Evolutionary conservation across 2,113 vertebrate genomes (phyloP).

Genomic region (Oplegnathus fasciatus): DNA sequence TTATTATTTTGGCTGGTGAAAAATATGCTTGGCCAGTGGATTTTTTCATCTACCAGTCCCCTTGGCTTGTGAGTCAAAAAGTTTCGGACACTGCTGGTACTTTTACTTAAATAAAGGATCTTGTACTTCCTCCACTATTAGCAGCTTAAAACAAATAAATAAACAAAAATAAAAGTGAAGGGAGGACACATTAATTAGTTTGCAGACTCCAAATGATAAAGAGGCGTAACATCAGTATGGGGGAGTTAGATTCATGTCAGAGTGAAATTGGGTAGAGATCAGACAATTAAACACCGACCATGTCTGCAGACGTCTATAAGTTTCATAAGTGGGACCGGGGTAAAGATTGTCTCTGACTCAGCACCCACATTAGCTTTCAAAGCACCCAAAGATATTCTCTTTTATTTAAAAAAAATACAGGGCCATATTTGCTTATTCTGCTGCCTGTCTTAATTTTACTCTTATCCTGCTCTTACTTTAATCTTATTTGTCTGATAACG

Average conservation of each 20-base stretch:
- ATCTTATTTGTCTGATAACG: conserved; percentile 18
- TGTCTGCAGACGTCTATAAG: neutral
- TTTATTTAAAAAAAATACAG: neutral
- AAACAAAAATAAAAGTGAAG: neutral
- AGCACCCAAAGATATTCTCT: conserved; percentile 4
- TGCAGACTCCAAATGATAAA: conserved; percentile 11
- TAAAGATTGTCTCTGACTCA: conserved; percentile 6
- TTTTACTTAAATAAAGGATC: neutral
- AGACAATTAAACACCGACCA: neutral
- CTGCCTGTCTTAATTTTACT: conserved; percentile 15
- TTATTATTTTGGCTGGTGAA: no score
- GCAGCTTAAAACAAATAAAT: conserved; percentile 20
- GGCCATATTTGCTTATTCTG: conserved; percentile 1
- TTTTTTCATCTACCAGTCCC: no score
- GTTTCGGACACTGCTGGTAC: neutral
- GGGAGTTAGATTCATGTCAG: conserved; percentile 1
- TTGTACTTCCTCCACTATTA: neutral
- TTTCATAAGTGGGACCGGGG: neutral
- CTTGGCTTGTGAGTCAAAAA: no score
- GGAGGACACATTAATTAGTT: neutral
- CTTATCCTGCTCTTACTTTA: conserved; percentile 17
- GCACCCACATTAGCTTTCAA: neutral
- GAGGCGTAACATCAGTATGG: neutral
- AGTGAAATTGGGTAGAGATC: neutral
- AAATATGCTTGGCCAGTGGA: no score